These are phyloP conservation scores for Cheilosia soror DNA, from an alignment of 2,888 invertebrate species.

Conservation along the genomic window DNA sequence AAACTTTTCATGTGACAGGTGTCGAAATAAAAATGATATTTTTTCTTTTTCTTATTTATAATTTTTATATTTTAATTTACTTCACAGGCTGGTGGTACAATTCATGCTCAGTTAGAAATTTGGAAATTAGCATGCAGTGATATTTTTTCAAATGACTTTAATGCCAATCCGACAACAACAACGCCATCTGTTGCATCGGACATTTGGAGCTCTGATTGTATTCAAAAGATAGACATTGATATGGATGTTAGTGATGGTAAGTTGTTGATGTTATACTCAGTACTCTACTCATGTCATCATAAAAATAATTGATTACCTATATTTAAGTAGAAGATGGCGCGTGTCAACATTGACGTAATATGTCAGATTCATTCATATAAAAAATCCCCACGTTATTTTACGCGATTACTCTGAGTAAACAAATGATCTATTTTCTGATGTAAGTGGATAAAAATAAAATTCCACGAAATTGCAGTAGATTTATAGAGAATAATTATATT, in stretches of 20 bases:
- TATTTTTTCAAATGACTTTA: constrained; percentile 84
- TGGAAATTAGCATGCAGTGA: constrained; percentile 93
- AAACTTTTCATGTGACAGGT: constrained; percentile 36
- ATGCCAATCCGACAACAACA: constrained; percentile 76
- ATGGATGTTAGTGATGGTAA: constrained; percentile 81
- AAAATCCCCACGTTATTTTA: constrained; percentile 37
- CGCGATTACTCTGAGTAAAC: constrained; percentile 28
- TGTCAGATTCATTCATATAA: constrained; percentile 58
- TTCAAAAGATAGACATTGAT: constrained; percentile 79
- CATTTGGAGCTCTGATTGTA: constrained; percentile 78
- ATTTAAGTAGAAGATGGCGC: constrained; percentile 18
- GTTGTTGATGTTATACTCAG: constrained; percentile 45
- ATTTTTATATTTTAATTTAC: constrained; percentile 23
- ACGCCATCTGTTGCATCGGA: constrained; percentile 78
- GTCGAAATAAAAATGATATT: constrained; percentile 12
- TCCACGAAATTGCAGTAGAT: neutral
- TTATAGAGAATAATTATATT: neutral
- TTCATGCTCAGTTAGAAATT: constrained; percentile 94
- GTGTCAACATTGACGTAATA: constrained; percentile 45
- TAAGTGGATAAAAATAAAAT: constrained; percentile 63
- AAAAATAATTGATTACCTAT: constrained; percentile 29
- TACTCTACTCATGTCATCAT: constrained; percentile 3
- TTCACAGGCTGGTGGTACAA: constrained; percentile 91
- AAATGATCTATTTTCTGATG: constrained; percentile 64
- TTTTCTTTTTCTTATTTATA: neutral